Evolutionary conservation across 2,113 vertebrate species (phyloP).

Genomic region (Oreochromis tanganicae): DNA sequence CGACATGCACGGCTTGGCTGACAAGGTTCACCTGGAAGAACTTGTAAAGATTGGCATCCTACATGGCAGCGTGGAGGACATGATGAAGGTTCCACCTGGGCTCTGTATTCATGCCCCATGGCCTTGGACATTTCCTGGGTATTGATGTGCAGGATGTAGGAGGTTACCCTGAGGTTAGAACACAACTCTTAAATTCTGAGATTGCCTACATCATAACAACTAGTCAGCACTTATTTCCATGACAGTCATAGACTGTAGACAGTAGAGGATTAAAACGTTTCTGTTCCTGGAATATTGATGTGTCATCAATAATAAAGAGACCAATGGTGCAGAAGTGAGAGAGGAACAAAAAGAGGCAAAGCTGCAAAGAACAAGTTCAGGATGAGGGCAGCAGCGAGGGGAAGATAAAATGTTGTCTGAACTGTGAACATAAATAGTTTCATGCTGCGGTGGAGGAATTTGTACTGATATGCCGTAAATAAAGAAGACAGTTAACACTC

Average conservation of each 20-base stretch:
- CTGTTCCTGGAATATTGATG: not conserved
- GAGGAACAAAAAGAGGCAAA: not conserved
- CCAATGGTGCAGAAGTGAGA: not conserved
- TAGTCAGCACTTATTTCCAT: not conserved
- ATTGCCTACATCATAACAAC: not conserved
- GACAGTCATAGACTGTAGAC: not conserved
- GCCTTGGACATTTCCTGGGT: constrained; percentile 91
- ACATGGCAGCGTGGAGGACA: constrained; percentile 81
- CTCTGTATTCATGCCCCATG: constrained; percentile 91
- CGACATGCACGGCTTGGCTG: constrained; percentile 89
- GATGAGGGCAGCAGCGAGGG: not conserved
- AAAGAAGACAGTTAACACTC: not conserved
- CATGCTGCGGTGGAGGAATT: not conserved
- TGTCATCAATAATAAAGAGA: not conserved
- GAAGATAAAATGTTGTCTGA: not conserved
- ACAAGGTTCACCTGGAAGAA: constrained; percentile 90
- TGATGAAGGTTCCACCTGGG: constrained; percentile 89
- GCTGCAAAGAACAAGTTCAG: not conserved
- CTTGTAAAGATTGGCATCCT: constrained; percentile 82
- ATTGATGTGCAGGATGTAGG: constrained; percentile 96
- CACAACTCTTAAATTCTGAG: not conserved
- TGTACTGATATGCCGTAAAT: not conserved
- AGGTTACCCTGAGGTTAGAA: constrained; percentile 88
- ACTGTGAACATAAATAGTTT: not conserved
- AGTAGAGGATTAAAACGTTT: not conserved